A percentile compares a stretch with the other conserved stretches of the same genome.
Conservation (phyloP, 2,888 invertebrate genomes). For the Drosophila subsilvestris region DNA sequence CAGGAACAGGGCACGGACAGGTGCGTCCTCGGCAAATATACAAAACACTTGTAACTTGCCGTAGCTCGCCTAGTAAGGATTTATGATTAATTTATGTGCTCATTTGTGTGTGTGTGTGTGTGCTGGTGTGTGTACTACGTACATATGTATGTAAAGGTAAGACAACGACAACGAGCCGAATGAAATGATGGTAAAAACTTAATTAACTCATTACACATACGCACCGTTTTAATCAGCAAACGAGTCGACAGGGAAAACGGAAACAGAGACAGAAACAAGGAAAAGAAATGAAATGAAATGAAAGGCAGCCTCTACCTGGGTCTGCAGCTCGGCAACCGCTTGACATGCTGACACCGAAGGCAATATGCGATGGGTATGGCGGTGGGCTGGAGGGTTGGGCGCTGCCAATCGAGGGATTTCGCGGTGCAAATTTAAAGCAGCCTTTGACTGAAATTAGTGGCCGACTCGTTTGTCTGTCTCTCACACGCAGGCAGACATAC, state of each 20-base stretch:
- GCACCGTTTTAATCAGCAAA: constrained; percentile 74
- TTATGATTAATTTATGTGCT: constrained; percentile 80
- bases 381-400: background rate
- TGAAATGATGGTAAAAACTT: constrained; percentile 76
- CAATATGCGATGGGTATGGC: constrained; percentile 21
- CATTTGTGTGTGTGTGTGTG: constrained; percentile 51
- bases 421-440: constrained; percentile 65
- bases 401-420: constrained; percentile 49
- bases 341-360: constrained; percentile 56
- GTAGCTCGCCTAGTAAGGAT: constrained; percentile 60
- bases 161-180: constrained; percentile 11
- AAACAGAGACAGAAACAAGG: constrained; percentile 6
- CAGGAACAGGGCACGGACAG: constrained; percentile 22
- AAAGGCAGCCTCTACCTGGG: constrained; percentile 21
- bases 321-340: constrained; percentile 18
- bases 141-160: constrained; percentile 10
- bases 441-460: constrained; percentile 80
- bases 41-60: constrained; percentile 72
- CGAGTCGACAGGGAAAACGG: constrained; percentile 52
- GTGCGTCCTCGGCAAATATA: constrained; percentile 69
- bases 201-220: constrained; percentile 83
- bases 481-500: constrained; percentile 20
- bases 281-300: constrained; percentile 61
- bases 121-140: background rate
- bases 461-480: constrained; percentile 31